These are phyloP conservation scores for Ceramica pisi DNA, from an alignment of 2,888 invertebrate species.

Conservation along the genomic window DNA sequence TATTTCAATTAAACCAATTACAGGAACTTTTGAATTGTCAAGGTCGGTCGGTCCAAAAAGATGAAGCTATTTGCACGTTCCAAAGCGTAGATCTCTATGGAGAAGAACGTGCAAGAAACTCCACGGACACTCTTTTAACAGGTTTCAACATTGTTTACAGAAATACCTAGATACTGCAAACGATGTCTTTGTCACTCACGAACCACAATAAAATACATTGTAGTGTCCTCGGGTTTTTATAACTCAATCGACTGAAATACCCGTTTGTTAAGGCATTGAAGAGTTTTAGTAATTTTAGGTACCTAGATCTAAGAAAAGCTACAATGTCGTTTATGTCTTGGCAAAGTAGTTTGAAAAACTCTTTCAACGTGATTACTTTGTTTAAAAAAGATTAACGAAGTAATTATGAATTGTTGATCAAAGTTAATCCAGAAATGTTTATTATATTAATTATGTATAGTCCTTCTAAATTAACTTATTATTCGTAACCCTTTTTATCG, in stretches of 20 bases:
- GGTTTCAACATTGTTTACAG: conserved; percentile 8
- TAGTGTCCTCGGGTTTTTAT: conserved; percentile 24
- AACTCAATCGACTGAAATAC: conserved; percentile 6
- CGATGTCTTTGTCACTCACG: conserved; percentile 17
- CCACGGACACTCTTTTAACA: no score
- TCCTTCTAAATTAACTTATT: no score
- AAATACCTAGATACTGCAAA: neutral
- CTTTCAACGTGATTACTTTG: neutral
- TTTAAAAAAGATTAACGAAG: neutral
- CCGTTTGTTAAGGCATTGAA: neutral
- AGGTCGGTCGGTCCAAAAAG: no score
- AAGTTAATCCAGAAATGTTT: no score
- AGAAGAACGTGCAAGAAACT: no score
- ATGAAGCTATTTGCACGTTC: no score
- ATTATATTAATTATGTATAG: no score
- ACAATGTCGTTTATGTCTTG: conserved; percentile 2
- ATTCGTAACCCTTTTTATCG: no score
- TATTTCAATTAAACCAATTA: no score
- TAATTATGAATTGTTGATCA: no score
- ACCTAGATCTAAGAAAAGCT: neutral
- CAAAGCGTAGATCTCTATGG: no score
- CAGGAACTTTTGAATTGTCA: no score
- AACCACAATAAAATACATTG: conserved; percentile 33
- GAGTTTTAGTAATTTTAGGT: neutral
- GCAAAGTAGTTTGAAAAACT: neutral